Conservation (phyloP, 2,888 invertebrate genomes). For the Heteropelma amictum region DNA sequence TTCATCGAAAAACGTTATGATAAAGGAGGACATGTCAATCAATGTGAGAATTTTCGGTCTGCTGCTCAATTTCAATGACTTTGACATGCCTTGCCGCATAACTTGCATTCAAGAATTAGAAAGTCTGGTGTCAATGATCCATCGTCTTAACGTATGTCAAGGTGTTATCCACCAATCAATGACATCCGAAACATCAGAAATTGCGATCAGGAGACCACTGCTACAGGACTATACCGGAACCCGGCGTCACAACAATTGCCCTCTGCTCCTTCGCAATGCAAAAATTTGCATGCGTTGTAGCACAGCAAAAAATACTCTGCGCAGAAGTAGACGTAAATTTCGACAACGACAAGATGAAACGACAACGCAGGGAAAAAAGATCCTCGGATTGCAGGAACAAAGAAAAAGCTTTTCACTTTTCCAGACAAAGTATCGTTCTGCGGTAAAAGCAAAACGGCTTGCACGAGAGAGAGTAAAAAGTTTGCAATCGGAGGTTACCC, state of each 20-base stretch:
- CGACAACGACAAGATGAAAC: not conserved
- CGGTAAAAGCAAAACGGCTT: not conserved
- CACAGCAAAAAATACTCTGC: not conserved
- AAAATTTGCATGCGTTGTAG: constrained; percentile 5
- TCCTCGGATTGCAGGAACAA: not conserved
- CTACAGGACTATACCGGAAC: not conserved
- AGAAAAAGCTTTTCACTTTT: not conserved
- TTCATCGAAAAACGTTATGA: not conserved
- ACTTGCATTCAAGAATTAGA: not conserved
- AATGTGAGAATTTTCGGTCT: not conserved
- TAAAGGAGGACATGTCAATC: not conserved
- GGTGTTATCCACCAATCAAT: not conserved
- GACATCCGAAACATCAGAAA: not conserved
- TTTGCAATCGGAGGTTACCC: not conserved
- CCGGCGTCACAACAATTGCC: constrained; percentile 13
- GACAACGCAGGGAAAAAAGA: not conserved
- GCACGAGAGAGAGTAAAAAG: constrained; percentile 1
- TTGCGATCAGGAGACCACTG: not conserved
- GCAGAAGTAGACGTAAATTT: not conserved
- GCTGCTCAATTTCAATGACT: not conserved
- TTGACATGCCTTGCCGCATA: not conserved
- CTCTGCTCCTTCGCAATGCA: not conserved
- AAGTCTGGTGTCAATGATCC: not conserved
- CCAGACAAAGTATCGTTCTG: not conserved
- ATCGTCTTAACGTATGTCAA: not conserved